These are phyloP conservation scores for Myanophis thanlyinensis DNA, from an alignment of 2,113 vertebrate genomes.

Conservation along the genomic window DNA sequence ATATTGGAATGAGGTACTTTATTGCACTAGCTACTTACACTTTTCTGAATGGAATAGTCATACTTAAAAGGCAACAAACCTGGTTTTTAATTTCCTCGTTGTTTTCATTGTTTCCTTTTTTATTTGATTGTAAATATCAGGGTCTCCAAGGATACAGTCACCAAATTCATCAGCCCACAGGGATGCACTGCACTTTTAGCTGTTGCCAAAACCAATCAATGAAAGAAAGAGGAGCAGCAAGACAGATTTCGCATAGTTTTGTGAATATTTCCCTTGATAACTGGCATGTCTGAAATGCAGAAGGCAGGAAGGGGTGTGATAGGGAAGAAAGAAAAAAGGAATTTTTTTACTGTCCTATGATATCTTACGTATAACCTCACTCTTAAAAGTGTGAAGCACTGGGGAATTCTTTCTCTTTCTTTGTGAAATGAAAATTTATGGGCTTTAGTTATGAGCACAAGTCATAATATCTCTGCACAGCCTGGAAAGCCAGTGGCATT, in stretches of 20 bases:
- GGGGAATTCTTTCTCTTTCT: neutral
- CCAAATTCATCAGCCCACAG: neutral
- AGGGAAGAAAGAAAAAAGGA: neutral
- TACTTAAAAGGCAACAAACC: neutral
- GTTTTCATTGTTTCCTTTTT: neutral
- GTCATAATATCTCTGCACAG: constrained; percentile 8
- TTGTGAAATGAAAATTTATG: neutral
- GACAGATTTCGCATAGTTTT: neutral
- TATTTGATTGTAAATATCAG: neutral
- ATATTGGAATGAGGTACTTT: neutral
- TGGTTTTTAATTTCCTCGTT: neutral
- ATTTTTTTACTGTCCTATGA: neutral
- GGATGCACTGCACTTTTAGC: neutral
- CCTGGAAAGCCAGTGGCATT: constrained; percentile 5
- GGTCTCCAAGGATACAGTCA: neutral
- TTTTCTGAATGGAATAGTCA: neutral
- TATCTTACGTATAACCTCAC: neutral
- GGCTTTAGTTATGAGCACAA: neutral
- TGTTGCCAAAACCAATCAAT: neutral
- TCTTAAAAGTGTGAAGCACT: neutral
- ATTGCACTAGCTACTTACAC: accelerated
- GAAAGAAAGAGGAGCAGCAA: neutral
- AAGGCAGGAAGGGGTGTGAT: neutral
- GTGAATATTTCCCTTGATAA: neutral
- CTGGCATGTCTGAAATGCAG: neutral